These are phyloP conservation scores for Geotrypetes seraphini DNA, from an alignment of 2,797 vertebrate species.

Conservation along the genomic window DNA sequence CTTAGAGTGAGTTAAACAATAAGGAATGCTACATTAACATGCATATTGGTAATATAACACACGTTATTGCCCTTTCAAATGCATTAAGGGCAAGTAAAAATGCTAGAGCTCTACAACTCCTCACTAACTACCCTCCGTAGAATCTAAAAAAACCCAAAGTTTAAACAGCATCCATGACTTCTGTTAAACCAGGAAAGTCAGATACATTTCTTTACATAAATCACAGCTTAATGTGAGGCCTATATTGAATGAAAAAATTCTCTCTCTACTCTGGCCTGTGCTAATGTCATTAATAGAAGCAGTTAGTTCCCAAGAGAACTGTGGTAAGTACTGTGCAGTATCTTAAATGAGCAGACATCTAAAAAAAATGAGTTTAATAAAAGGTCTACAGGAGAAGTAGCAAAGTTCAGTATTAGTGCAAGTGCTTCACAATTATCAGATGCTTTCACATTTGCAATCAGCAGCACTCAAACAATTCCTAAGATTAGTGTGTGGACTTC, in stretches of 20 bases:
- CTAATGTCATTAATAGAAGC: conserved; percentile 8
- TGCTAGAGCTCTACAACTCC: too few relatives aligned
- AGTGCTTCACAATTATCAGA: neutral
- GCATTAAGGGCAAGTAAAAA: too few relatives aligned
- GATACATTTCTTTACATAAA: conserved; percentile 30
- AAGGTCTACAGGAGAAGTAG: too few relatives aligned
- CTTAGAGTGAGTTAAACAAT: too few relatives aligned
- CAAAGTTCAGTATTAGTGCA: neutral
- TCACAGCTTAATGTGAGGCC: conserved; percentile 19
- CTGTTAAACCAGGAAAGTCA: conserved; percentile 42
- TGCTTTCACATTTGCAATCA: fast-evolving
- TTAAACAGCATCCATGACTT: conserved; percentile 40
- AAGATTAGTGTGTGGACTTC: too few relatives aligned
- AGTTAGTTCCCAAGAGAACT: conserved; percentile 5
- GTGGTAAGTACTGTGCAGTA: conserved; percentile 7
- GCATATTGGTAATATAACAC: too few relatives aligned
- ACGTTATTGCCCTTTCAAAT: too few relatives aligned
- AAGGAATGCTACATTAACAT: too few relatives aligned
- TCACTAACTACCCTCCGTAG: too few relatives aligned
- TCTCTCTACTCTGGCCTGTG: conserved; percentile 3
- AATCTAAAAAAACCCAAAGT: conserved; percentile 44
- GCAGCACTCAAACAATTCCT: too few relatives aligned
- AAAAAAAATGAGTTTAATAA: conserved; percentile 8
- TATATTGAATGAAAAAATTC: conserved; percentile 14
- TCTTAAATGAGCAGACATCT: neutral